Base-by-base conservation (phyloP, 2,113 vertebrate species). In the Ancistrus triradiatus region DNA sequence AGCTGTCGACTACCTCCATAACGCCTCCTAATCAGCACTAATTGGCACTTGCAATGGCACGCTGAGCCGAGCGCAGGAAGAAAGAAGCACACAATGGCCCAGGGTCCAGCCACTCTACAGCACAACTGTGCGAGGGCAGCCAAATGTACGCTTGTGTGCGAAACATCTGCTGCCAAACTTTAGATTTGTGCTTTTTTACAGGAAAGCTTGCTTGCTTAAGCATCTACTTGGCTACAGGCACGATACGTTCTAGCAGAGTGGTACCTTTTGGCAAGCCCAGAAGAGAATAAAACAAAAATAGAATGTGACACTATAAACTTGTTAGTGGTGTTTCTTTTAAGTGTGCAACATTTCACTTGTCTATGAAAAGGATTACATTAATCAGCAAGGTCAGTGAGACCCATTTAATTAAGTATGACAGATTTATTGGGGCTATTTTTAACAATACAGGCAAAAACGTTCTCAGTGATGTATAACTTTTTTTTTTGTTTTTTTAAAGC, bases 41-140 rank as follows among this genome's bases (percentile, higher is more conserved):
- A 84, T 82, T 84, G 83, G 77, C 79, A 78, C 72, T 51, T 63
- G 31, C 74, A 77, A 73, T 67, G 77, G 79, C 78, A 75, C 51
- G 69, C 73, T 62, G 33, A 70, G 74, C 65, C 10, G 28, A 78
- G 52, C 74, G 55, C 28, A n/a, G 37, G 43, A 40, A 62, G n/a
- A 49, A 42, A 52, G 18, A 61, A 18, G 49, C 47, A 58, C 21
- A 35, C 24, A 31, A 40, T 13, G 21, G 67, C 72, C 59, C 55
- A 68, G 58, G 65, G 74, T 66, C 69, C 53, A 63, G 33, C 43
- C 48, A 13, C 24, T 47, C 3, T 31, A 33, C 33, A 52, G 43
- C 37, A 44, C 38, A 44, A 25, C 22, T 7, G 9, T 18, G 24
- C 17, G 15, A 43, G 24, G 55, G 14, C 18, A 25, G 59, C 59